These are phyloP conservation scores for Temnothorax rugatulus DNA, from an alignment of 2,888 invertebrate species.

Conservation along the genomic window DNA sequence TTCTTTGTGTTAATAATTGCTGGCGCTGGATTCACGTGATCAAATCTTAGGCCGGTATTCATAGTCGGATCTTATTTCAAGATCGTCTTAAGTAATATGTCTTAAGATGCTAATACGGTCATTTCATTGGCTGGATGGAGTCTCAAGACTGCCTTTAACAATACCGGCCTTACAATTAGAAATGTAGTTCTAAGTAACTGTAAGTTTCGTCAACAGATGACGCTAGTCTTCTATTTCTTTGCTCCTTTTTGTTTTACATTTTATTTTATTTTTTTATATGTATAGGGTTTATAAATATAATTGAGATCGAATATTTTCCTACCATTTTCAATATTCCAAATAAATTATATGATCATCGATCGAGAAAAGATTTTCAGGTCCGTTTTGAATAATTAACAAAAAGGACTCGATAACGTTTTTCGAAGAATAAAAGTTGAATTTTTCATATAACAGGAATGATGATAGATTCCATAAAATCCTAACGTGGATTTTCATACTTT, in stretches of 20 bases:
- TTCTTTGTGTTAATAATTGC: not conserved
- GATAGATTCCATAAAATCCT: not conserved
- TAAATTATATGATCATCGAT: not conserved
- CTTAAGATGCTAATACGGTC: too few relatives aligned
- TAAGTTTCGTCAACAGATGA: slow-evolving; percentile 2
- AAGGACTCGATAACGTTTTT: too few relatives aligned
- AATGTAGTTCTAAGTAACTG: not conserved
- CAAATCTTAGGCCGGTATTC: too few relatives aligned
- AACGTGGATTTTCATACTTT: too few relatives aligned
- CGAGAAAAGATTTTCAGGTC: not conserved
- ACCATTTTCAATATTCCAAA: not conserved
- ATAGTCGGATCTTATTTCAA: too few relatives aligned
- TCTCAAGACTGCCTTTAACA: too few relatives aligned
- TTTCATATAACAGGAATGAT: not conserved
- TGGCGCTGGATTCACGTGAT: not conserved
- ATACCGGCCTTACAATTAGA: too few relatives aligned
- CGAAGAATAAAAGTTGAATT: not conserved
- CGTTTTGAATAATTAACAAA: not conserved
- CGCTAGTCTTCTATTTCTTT: not conserved
- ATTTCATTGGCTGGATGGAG: too few relatives aligned
- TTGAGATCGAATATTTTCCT: not conserved
- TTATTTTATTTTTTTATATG: not conserved
- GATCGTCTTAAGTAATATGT: too few relatives aligned
- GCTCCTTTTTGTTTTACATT: not conserved
- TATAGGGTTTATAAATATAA: not conserved